A percentile compares a stretch with the other conserved stretches of the same genome.
phyloP scores from a whole-genome alignment of 2,797 vertebrate species.

The Xyrichtys novacula region DNA sequence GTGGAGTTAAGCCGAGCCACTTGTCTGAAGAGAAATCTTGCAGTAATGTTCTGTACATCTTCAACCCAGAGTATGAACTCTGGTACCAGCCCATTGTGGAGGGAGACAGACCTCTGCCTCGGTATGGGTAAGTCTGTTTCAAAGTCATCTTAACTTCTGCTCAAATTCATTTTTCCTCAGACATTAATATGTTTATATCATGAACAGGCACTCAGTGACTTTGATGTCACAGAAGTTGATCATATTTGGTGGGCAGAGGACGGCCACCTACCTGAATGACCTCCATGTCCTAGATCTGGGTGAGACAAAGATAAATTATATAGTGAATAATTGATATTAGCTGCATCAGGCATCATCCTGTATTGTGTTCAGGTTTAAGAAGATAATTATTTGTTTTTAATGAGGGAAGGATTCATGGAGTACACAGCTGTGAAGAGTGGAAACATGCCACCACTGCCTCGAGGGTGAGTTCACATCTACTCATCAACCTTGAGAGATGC shows the following conservation, averaged over 20 bases:
- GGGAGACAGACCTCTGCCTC: constrained; percentile 88
- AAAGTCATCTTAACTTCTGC: not conserved
- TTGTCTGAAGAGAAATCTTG: constrained; percentile 77
- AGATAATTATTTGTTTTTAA: constrained; percentile 17
- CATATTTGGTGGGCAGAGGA: constrained; percentile 89
- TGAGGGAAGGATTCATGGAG: constrained; percentile 90
- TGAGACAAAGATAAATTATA: too few species aligned
- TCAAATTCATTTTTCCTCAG: not conserved
- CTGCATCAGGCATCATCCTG: not conserved
- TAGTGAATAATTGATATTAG: not conserved
- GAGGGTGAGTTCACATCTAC: constrained; percentile 79
- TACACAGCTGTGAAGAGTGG: constrained; percentile 87
- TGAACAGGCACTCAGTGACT: constrained; percentile 88
- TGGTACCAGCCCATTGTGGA: constrained; percentile 95
- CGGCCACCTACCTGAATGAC: constrained; percentile 89
- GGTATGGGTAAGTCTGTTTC: constrained; percentile 87
- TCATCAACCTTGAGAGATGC: constrained; percentile 64
- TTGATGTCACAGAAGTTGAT: constrained; percentile 88
- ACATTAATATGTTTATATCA: not conserved
- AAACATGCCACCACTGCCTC: constrained; percentile 84
- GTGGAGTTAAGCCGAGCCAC: constrained; percentile 83
- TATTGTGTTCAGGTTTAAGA: constrained; percentile 8
- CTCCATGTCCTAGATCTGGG: constrained; percentile 90
- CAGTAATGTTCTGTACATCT: constrained; percentile 91
- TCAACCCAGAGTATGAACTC: constrained; percentile 91